Percentiles rank a stretch among this genome's conserved stretches.
phyloP scores from a whole-genome alignment of 2,797 vertebrate species.

The Artibeus lituratus region DNA sequence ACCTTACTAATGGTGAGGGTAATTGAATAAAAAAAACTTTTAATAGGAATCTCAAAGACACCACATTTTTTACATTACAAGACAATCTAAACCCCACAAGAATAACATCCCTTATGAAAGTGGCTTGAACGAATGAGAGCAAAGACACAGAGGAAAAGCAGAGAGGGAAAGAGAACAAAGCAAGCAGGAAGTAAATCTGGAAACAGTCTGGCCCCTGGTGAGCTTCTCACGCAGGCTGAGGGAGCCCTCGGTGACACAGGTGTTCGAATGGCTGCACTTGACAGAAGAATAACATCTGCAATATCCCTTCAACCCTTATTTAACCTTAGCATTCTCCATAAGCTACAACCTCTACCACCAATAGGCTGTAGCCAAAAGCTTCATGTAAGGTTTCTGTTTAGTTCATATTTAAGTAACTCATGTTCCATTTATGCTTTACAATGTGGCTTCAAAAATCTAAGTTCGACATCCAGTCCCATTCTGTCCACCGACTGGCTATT shows the following conservation, averaged over 20 bases:
- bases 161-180: slow-evolving; percentile 38
- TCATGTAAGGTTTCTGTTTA: neutral
- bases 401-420: neutral
- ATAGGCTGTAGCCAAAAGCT: neutral
- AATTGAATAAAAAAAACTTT: neutral
- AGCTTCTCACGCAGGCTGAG: slow-evolving; percentile 45
- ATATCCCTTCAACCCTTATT: slow-evolving; percentile 47
- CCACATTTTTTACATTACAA: slow-evolving; percentile 42
- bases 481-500: too few species aligned
- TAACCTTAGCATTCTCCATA: slow-evolving; percentile 41
- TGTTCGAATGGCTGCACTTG: slow-evolving; percentile 66
- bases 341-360: neutral
- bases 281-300: slow-evolving; percentile 48
- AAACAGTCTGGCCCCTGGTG: slow-evolving; percentile 54
- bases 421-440: neutral
- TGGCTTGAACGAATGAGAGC: neutral
- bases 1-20: slow-evolving; percentile 28
- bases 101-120: neutral
- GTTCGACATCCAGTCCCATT: neutral
- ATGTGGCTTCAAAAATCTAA: neutral
- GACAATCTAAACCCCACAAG: slow-evolving; percentile 41
- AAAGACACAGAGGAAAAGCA: neutral
- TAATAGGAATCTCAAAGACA: slow-evolving; percentile 26
- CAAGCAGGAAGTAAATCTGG: slow-evolving; percentile 61
- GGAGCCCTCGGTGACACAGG: slow-evolving; percentile 57